Evolutionary conservation across 2,797 vertebrate species (phyloP).

Genomic region (Tachyglossus aculeatus): DNA sequence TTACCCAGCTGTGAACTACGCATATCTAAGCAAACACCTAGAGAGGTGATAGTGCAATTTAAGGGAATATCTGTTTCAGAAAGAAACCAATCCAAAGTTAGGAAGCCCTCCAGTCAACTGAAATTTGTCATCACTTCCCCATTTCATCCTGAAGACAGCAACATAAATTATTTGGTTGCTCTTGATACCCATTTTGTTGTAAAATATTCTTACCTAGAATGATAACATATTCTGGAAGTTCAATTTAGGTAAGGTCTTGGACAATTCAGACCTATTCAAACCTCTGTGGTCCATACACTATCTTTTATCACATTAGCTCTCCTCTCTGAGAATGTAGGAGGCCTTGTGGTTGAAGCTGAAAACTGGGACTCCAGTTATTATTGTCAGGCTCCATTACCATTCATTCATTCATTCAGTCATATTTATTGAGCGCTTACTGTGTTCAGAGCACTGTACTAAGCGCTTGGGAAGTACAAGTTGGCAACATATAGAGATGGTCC

Average conservation of each 20-base stretch:
- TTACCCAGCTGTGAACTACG: slow-evolving; percentile 43
- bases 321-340: neutral
- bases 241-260: too few species aligned
- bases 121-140: neutral
- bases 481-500: too few species aligned
- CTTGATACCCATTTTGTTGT: neutral
- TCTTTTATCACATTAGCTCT: neutral
- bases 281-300: neutral
- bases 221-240: neutral
- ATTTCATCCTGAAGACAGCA: neutral
- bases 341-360: too few species aligned
- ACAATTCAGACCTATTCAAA: too few species aligned
- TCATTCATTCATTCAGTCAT: too few species aligned
- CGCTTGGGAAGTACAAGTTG: too few species aligned
- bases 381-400: neutral
- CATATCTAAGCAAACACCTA: slow-evolving; percentile 27
- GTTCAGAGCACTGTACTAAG: too few species aligned
- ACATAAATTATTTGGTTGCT: neutral
- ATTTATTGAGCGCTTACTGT: too few species aligned
- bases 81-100: neutral
- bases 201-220: neutral
- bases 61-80: neutral
- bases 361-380: too few species aligned
- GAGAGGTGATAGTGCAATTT: slow-evolving; percentile 3
- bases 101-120: neutral